Evolutionary conservation across 2,888 invertebrate species (phyloP).

Genomic region (Nomada hirtipes): DNA sequence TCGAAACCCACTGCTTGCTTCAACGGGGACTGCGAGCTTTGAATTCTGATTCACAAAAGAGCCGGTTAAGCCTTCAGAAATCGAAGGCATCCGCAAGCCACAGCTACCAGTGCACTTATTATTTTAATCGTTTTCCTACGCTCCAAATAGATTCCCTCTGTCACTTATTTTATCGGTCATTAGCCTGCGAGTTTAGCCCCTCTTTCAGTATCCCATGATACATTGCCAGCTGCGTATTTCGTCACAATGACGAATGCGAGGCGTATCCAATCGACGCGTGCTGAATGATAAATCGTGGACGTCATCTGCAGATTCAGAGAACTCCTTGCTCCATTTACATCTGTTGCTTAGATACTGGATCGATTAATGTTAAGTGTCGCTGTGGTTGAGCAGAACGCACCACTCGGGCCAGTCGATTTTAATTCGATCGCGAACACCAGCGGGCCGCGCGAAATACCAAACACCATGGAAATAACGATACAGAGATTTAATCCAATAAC

Average conservation of each 20-base stretch:
- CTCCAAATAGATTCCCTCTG: constrained; percentile 21
- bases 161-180: constrained; percentile 18
- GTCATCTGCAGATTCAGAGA: neutral
- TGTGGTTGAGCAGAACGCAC: neutral
- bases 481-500: constrained; percentile 48
- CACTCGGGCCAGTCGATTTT: constrained; percentile 16
- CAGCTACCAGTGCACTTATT: neutral
- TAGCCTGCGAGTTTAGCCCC: neutral
- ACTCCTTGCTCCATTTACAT: neutral
- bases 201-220: neutral
- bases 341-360: neutral
- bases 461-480: constrained; percentile 27
- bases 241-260: neutral
- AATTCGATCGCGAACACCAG: constrained; percentile 28
- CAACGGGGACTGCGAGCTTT: neutral
- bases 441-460: neutral
- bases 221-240: neutral
- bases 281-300: constrained; percentile 9
- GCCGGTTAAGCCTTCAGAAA: neutral
- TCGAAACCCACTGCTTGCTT: neutral
- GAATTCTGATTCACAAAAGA: neutral
- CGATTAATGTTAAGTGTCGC: neutral
- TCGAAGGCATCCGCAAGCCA: neutral
- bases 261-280: constrained; percentile 1
- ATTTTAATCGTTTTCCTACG: constrained; percentile 20